Conservation (phyloP, 2,888 invertebrate genomes). For the Eristalinus aeneus region DNA sequence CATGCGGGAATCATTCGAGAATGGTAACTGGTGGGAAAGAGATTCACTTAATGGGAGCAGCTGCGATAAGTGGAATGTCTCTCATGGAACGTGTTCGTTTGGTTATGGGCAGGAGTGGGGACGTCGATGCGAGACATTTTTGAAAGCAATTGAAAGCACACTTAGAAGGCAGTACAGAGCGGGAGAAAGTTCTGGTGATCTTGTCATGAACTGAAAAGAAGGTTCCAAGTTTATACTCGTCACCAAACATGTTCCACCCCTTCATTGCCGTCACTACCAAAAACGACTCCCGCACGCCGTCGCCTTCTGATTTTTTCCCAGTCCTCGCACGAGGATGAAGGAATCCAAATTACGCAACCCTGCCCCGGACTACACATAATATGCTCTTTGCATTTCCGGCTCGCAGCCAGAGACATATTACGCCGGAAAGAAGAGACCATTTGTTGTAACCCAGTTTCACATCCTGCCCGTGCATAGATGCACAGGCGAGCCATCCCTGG, state of each 20-base stretch:
- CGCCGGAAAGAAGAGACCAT: constrained; percentile 68
- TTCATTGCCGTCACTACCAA: not conserved
- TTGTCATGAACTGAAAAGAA: too few relatives aligned
- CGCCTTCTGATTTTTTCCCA: constrained; percentile 21
- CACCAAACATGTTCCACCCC: not conserved
- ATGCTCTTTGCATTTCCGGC: constrained; percentile 67
- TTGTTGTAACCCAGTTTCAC: constrained; percentile 67
- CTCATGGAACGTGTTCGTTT: too few relatives aligned
- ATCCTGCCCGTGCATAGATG: constrained; percentile 57
- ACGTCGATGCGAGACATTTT: too few relatives aligned
- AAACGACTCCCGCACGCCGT: constrained; percentile 44
- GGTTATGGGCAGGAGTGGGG: too few relatives aligned
- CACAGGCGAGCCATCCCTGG: not conserved
- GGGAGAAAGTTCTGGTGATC: too few relatives aligned
- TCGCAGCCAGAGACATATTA: constrained; percentile 63
- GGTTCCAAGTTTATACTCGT: too few relatives aligned
- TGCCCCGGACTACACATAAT: constrained; percentile 46
- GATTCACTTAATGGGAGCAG: too few relatives aligned
- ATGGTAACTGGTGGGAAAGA: too few relatives aligned
- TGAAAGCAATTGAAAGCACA: too few relatives aligned
- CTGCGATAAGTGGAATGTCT: too few relatives aligned
- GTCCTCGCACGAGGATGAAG: constrained; percentile 6
- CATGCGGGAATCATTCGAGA: constrained; percentile 31
- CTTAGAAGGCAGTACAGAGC: too few relatives aligned
- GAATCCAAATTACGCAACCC: constrained; percentile 58